These are phyloP conservation scores for Allygus modestus DNA, from an alignment of 2,888 invertebrate species.

Conservation along the genomic window DNA sequence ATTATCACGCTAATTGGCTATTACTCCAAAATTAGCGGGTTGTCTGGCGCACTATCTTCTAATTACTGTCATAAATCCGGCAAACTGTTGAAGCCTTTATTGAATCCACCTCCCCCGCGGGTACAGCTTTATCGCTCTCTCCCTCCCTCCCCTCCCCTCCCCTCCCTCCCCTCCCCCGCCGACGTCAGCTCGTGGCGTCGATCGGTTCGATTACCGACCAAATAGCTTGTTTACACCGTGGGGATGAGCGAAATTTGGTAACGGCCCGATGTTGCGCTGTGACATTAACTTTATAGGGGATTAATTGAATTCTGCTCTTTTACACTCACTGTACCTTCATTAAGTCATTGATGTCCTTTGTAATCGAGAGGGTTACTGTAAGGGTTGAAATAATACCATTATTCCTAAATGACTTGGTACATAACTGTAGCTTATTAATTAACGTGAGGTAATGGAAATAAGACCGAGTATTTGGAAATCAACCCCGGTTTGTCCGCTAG, in stretches of 20 bases:
- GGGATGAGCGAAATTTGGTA: neutral
- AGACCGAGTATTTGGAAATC: too few relatives aligned
- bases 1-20: neutral
- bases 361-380: too few relatives aligned
- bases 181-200: neutral
- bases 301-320: neutral
- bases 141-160: neutral
- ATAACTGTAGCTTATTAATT: too few relatives aligned
- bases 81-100: neutral
- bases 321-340: neutral
- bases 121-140: neutral
- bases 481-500: too few relatives aligned
- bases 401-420: too few relatives aligned
- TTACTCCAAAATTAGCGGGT: neutral
- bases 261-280: neutral
- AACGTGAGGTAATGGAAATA: too few relatives aligned
- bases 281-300: neutral
- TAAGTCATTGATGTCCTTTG: too few relatives aligned
- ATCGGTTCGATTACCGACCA: conserved; percentile 12
- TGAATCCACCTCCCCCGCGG: neutral
- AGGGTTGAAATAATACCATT: too few relatives aligned
- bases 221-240: neutral
- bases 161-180: neutral
- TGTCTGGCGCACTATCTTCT: neutral
- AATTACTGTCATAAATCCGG: conserved; percentile 21